Conservation (phyloP, 2,113 vertebrate species). For the Dendropsophus ebraccatus region DNA sequence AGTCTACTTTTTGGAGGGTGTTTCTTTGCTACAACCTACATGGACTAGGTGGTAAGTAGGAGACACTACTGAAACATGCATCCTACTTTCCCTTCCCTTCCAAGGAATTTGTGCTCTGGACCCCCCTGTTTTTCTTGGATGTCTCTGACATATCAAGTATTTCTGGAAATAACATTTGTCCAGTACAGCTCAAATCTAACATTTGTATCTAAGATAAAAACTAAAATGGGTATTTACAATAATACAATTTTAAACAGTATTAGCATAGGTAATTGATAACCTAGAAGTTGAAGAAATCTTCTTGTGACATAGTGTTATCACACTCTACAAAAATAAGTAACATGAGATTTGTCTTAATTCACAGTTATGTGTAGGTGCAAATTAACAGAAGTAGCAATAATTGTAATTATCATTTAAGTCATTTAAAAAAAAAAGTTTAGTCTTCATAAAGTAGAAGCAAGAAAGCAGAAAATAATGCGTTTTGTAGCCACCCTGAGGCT, state of each 20-base stretch:
- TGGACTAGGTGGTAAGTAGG: no score
- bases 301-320: slow-evolving; percentile 29
- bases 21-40: no score
- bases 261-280: background rate
- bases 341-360: slow-evolving; percentile 17
- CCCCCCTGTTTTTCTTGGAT: no score
- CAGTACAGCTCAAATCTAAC: no score
- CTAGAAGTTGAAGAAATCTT: background rate
- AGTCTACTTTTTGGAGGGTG: no score
- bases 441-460: background rate
- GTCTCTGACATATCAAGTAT: no score
- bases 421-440: background rate
- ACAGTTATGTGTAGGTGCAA: slow-evolving; percentile 32
- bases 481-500: background rate
- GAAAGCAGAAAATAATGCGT: background rate
- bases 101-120: no score
- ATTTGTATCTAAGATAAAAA: no score
- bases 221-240: no score
- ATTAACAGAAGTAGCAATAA: slow-evolving; percentile 1
- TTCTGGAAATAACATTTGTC: no score
- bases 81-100: no score
- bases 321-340: slow-evolving; percentile 34
- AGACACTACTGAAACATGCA: no score
- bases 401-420: slow-evolving; percentile 23
- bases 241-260: background rate